phyloP scores from a whole-genome alignment of 1,140 invertebrate species.

The Plectrocnemia conspersa region DNA sequence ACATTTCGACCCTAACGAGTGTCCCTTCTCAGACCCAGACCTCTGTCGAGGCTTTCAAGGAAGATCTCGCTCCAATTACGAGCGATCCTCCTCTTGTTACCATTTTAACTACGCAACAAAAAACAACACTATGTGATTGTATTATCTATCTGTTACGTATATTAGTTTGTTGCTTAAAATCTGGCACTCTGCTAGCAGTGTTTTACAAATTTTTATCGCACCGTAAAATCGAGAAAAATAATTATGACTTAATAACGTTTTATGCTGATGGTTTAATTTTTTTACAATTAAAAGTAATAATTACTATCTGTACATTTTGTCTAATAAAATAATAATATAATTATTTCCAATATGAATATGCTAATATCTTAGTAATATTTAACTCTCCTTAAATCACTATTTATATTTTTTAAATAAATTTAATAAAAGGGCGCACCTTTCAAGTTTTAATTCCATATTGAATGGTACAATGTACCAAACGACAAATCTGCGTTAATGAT shows the following conservation, averaged over 20 bases:
- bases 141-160: neutral
- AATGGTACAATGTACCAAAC: no score
- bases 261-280: no score
- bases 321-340: no score
- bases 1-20: conserved; percentile 16
- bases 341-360: no score
- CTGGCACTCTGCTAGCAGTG: neutral
- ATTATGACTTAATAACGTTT: neutral
- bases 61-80: neutral
- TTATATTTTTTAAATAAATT: no score
- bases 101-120: neutral
- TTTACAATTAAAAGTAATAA: no score
- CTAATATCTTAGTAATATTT: no score
- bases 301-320: no score
- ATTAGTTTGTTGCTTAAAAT: neutral
- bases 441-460: no score
- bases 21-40: neutral
- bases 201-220: neutral
- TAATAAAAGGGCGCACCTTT: no score
- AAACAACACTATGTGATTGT: neutral
- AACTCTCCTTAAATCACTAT: no score
- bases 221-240: neutral
- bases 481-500: no score
- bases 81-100: neutral
- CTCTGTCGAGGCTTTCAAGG: conserved; percentile 15